These are phyloP conservation scores for Eleginops maclovinus DNA, from an alignment of 2,113 vertebrate species.

Conservation along the genomic window DNA sequence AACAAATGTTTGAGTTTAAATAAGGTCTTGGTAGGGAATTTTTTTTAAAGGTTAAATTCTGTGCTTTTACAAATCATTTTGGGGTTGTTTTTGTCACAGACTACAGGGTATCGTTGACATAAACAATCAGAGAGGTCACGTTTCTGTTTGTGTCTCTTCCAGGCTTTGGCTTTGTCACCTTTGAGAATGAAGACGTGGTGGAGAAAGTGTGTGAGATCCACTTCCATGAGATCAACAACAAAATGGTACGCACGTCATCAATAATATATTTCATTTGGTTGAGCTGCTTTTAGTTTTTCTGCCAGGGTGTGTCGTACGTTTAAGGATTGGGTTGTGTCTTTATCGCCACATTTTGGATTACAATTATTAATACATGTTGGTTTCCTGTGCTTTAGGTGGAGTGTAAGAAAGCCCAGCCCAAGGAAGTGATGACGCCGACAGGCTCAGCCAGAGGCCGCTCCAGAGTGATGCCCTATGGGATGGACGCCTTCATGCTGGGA, in stretches of 20 bases:
- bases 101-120: neutral
- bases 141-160: constrained; percentile 37
- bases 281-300: neutral
- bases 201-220: constrained; percentile 99
- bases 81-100: neutral
- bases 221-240: constrained; percentile 99
- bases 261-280: neutral
- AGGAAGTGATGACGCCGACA: constrained; percentile 98
- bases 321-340: neutral
- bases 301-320: neutral
- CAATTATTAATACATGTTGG: neutral
- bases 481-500: constrained; percentile 99
- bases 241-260: constrained; percentile 87
- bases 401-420: constrained; percentile 99
- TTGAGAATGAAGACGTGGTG: constrained; percentile 98
- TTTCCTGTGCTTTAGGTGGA: constrained; percentile 88
- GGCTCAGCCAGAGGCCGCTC: constrained; percentile 95
- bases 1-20: neutral
- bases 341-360: neutral
- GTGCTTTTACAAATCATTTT: neutral
- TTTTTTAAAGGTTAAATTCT: neutral
- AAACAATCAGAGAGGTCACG: neutral
- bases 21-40: neutral
- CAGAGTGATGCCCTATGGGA: constrained; percentile 98
- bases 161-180: constrained; percentile 99